phyloP scores from a whole-genome alignment of 2,888 invertebrate genomes.

The Cephalotes varians region DNA sequence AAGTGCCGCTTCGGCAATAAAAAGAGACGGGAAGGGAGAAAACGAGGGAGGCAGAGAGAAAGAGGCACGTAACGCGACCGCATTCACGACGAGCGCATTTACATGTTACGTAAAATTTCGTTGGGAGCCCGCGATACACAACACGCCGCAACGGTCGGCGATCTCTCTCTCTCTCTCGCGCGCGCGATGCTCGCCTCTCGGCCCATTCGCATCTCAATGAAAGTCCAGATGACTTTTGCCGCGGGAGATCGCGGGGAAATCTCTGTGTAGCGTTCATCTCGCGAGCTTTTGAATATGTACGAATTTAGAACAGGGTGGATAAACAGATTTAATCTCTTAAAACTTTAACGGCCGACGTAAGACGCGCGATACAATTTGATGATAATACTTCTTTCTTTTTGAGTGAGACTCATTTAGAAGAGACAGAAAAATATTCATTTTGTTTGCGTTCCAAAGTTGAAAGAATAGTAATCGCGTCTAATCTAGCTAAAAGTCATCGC shows the following conservation, averaged over 20 bases:
- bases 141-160: conserved; percentile 28
- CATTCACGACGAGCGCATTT: conserved; percentile 53
- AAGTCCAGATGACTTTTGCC: conserved; percentile 26
- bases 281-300: conserved; percentile 22
- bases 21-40: conserved; percentile 38
- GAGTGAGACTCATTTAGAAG: neutral
- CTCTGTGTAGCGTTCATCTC: neutral
- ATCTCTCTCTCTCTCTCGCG: neutral
- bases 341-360: conserved; percentile 5
- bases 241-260: neutral
- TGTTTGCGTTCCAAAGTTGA: neutral
- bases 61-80: conserved; percentile 56
- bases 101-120: conserved; percentile 56
- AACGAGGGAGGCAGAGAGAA: neutral
- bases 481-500: neutral
- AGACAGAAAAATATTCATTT: neutral
- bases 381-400: conserved; percentile 5
- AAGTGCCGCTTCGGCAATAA: conserved; percentile 53
- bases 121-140: conserved; percentile 36
- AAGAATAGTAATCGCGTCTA: neutral
- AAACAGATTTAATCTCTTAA: conserved; percentile 24
- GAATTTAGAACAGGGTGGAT: neutral
- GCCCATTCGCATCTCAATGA: conserved; percentile 24
- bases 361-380: conserved; percentile 13
- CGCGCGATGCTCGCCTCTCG: neutral